A percentile compares a stretch with the other conserved stretches of the same genome.
These are phyloP conservation scores for Congeria kusceri DNA, from an alignment of 2,888 invertebrate species.

Conservation along the genomic window DNA sequence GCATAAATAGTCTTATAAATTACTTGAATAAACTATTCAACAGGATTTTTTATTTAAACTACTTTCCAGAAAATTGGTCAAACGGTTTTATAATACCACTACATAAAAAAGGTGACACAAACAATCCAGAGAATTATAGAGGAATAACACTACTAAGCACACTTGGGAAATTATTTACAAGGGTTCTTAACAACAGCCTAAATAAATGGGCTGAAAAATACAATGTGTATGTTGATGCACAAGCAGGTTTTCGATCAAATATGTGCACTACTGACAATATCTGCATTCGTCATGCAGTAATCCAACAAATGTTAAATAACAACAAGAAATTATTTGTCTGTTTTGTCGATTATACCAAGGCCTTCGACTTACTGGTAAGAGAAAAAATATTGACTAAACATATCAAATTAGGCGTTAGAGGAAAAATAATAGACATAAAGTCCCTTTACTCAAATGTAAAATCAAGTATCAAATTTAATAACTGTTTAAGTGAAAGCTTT, in stretches of 20 bases:
- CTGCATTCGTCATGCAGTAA: no score
- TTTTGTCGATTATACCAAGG: no score
- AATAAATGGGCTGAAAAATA: constrained; percentile 16
- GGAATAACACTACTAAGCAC: constrained; percentile 26
- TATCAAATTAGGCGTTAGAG: no score
- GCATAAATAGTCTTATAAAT: neutral
- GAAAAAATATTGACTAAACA: no score
- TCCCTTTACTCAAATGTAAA: no score
- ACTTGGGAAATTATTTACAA: constrained; percentile 16
- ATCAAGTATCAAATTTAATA: no score
- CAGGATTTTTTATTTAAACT: neutral
- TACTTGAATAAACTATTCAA: constrained; percentile 13
- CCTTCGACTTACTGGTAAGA: no score
- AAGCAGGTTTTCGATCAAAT: constrained; percentile 4
- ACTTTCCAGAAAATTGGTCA: constrained; percentile 12
- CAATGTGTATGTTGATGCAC: constrained; percentile 9
- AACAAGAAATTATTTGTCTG: no score
- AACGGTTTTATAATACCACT: constrained; percentile 20
- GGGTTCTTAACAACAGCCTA: constrained; percentile 11
- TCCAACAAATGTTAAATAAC: no score
- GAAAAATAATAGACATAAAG: no score
- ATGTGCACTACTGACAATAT: constrained; percentile 10
- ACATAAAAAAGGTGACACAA: constrained; percentile 26
- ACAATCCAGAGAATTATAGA: constrained; percentile 18
- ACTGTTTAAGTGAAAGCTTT: no score